These are phyloP conservation scores for Melanotaenia maccullochi DNA, from an alignment of 2,797 vertebrate genomes.

Conservation along the genomic window DNA sequence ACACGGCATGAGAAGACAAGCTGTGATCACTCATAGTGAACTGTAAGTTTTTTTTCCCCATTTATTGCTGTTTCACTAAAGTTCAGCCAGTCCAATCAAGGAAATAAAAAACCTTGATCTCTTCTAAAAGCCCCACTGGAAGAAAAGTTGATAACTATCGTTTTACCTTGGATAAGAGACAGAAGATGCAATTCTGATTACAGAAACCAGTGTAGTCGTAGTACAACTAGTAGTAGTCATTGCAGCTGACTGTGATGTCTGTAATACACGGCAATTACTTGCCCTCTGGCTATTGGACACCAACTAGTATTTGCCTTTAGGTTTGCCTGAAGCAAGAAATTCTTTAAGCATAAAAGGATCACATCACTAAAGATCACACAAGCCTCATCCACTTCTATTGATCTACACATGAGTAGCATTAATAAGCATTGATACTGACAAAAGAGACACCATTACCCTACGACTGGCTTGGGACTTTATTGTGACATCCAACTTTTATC, in stretches of 20 bases:
- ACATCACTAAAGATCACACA: constrained; percentile 10
- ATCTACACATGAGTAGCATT: constrained; percentile 23
- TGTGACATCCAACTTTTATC: constrained; percentile 15
- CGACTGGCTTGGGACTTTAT: constrained; percentile 6
- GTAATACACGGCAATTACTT: constrained; percentile 47
- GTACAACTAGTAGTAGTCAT: constrained; percentile 48
- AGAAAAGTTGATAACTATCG: constrained; percentile 12
- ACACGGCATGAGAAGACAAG: constrained; percentile 17
- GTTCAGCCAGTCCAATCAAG: background rate
- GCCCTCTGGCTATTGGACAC: constrained; percentile 37
- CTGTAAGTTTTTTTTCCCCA: constrained; percentile 22
- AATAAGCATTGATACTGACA: constrained; percentile 5
- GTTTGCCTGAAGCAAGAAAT: constrained; percentile 32
- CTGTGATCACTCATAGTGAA: constrained; percentile 34
- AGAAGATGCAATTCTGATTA: constrained; percentile 2
- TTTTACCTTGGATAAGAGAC: constrained; percentile 26
- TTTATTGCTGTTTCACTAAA: constrained; percentile 18
- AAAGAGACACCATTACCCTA: constrained; percentile 26
- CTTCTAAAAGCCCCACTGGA: constrained; percentile 7
- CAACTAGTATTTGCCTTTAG: constrained; percentile 23
- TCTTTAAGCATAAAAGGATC: constrained; percentile 26
- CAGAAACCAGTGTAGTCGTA: constrained; percentile 1
- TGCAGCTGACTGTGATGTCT: constrained; percentile 46
- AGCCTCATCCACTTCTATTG: constrained; percentile 15
- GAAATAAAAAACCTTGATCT: constrained; percentile 3